Conservation (phyloP, 2,888 invertebrate genomes). For the Phengaris alcon region DNA sequence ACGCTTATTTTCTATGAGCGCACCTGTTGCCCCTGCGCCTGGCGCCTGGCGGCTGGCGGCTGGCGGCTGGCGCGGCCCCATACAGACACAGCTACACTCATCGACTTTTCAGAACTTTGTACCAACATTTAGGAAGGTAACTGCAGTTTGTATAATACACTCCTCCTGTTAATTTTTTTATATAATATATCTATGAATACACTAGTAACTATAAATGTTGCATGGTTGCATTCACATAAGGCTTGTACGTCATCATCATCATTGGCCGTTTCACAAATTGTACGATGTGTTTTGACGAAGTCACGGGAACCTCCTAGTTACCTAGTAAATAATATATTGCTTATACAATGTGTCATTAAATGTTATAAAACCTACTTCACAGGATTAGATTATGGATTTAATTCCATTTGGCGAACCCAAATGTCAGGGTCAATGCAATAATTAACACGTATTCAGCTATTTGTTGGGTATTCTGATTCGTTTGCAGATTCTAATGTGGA, state of each 20-base stretch:
- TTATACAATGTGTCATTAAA: background rate
- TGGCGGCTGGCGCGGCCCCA: too few relatives aligned
- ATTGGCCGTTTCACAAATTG: too few relatives aligned
- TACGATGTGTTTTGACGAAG: too few relatives aligned
- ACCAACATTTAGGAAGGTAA: too few relatives aligned
- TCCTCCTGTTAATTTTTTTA: too few relatives aligned
- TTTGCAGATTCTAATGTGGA: background rate
- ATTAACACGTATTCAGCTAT: background rate
- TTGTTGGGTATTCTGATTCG: background rate
- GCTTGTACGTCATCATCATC: too few relatives aligned
- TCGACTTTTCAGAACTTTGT: background rate
- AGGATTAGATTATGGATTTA: background rate
- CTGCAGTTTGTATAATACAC: too few relatives aligned
- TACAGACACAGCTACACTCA: background rate
- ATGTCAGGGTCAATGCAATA: constrained; percentile 8
- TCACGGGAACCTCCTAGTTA: too few relatives aligned
- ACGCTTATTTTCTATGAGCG: background rate
- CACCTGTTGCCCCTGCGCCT: background rate
- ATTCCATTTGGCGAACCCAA: background rate
- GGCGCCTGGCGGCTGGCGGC: background rate
- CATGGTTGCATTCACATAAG: too few relatives aligned
- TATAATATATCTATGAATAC: too few relatives aligned
- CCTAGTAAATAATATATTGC: background rate
- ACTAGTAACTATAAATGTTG: too few relatives aligned
- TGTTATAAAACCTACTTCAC: background rate